Conservation (phyloP, 2,113 vertebrate species). For the Toxostoma redivivum region DNA sequence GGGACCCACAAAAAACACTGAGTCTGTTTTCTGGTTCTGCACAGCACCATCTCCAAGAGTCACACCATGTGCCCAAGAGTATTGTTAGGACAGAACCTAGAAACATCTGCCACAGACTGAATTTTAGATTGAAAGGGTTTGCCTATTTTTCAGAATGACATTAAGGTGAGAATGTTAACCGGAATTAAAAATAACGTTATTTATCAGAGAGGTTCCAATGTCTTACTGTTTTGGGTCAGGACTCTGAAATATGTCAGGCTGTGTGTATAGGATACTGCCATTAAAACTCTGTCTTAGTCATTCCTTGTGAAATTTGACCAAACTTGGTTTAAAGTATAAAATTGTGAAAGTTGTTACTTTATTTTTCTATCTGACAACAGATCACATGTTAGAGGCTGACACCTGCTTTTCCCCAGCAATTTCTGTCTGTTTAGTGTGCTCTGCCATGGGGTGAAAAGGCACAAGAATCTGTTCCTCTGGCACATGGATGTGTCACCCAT, state of each 20-base stretch:
- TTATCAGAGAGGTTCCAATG: background rate
- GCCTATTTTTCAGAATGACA: background rate
- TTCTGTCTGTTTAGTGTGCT: background rate
- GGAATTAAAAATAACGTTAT: background rate
- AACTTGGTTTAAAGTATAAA: background rate
- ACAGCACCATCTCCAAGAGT: background rate
- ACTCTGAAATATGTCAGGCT: background rate
- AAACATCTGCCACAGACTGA: background rate
- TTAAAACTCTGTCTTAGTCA: background rate
- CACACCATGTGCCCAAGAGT: background rate
- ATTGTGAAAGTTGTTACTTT: background rate
- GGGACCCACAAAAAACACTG: background rate
- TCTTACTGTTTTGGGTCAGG: background rate
- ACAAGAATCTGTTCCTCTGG: background rate
- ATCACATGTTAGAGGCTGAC: accelerated
- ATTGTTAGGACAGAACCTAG: background rate
- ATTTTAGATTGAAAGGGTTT: background rate
- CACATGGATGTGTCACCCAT: background rate
- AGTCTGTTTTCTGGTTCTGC: background rate
- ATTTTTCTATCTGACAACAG: background rate
- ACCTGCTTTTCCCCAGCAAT: background rate
- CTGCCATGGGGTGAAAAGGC: background rate
- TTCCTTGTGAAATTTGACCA: background rate
- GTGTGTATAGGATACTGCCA: background rate
- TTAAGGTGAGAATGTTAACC: background rate